A percentile compares a stretch with the other conserved stretches of the same genome.
These are phyloP conservation scores for Columbina picui DNA, from an alignment of 2,113 vertebrate genomes.

Conservation along the genomic window DNA sequence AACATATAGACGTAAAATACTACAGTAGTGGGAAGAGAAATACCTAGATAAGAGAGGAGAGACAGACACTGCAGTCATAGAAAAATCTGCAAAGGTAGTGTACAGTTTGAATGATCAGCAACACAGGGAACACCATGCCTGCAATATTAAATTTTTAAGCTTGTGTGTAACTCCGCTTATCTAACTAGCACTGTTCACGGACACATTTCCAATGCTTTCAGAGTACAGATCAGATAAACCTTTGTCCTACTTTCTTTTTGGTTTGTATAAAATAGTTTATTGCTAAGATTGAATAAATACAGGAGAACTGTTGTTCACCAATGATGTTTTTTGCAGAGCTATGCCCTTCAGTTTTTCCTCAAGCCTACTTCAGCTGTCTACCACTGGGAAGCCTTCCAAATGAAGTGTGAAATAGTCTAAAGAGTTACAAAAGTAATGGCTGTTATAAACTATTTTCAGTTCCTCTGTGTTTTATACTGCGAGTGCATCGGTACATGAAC, in stretches of 20 bases:
- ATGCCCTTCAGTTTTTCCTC: background rate
- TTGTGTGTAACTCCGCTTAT: background rate
- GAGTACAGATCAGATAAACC: background rate
- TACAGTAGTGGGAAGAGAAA: background rate
- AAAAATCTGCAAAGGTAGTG: background rate
- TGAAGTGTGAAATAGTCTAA: constrained; percentile 54
- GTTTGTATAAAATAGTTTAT: background rate
- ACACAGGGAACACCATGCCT: background rate
- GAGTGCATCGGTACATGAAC: background rate
- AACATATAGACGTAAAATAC: background rate
- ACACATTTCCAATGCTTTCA: background rate
- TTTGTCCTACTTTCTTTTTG: background rate
- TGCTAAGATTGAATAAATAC: background rate
- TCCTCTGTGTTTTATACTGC: background rate
- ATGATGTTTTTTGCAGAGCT: background rate
- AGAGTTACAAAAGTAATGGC: constrained; percentile 24
- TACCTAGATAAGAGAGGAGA: background rate
- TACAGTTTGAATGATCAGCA: background rate
- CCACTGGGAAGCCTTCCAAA: constrained; percentile 32
- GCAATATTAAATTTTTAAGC: background rate
- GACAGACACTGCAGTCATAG: background rate
- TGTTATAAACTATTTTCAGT: constrained; percentile 38
- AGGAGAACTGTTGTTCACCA: background rate
- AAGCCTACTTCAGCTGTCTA: background rate
- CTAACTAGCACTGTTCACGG: background rate